Percentiles rank a stretch among this genome's conserved stretches.
Evolutionary conservation across 2,888 invertebrate genomes (phyloP).

Genomic region (Mayetiola destructor): DNA sequence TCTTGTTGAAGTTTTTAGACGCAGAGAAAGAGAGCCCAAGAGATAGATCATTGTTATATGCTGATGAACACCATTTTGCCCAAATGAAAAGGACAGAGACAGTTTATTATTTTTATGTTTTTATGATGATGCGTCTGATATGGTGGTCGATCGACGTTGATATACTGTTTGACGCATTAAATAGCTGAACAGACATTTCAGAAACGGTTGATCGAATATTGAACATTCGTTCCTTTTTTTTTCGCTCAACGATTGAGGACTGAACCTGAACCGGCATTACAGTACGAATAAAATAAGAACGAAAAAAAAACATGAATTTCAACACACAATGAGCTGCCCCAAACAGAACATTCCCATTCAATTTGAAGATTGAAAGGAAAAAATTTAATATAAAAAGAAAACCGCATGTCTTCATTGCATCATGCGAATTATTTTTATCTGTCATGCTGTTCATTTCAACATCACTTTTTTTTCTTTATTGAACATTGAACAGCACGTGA

Average conservation of each 20-base stretch:
- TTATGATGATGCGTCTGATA: constrained; percentile 5
- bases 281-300: too few species aligned
- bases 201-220: constrained; percentile 1
- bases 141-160: constrained; percentile 9
- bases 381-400: background rate
- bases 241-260: background rate
- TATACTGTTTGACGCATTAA: background rate
- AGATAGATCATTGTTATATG: too few species aligned
- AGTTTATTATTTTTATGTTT: background rate
- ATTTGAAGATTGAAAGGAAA: background rate
- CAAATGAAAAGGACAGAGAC: too few species aligned
- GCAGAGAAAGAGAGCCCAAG: too few species aligned
- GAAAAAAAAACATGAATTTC: constrained; percentile 1
- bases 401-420: background rate
- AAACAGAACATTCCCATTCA: background rate
- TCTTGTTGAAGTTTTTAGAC: too few species aligned
- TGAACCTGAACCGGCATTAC: too few species aligned
- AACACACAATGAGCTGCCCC: background rate
- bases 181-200: background rate
- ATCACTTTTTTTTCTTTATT: background rate
- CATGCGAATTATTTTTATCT: constrained; percentile 9
- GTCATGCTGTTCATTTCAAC: background rate
- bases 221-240: background rate
- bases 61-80: too few species aligned
- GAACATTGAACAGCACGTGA: background rate